Evolutionary conservation across 2,797 vertebrate genomes (phyloP), one percentile per base, ranked within the genome.

Genomic region (Thunnus albacares): DNA sequence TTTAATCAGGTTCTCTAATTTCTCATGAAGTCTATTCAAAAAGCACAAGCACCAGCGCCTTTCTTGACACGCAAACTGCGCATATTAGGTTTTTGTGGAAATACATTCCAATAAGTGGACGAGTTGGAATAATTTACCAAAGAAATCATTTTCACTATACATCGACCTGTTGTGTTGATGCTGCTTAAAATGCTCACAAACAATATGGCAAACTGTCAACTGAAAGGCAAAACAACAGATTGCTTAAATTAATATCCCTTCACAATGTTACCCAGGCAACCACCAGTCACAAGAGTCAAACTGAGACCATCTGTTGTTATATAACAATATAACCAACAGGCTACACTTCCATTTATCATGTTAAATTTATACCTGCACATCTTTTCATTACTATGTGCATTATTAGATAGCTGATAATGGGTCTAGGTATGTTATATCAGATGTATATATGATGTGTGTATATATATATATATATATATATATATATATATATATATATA

Each of bases 1-100:
- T 75, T 69, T 72, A 80, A 69, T 62, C 18, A 33, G 59, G 26
- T 17, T 52, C 43, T 52, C 52, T 49, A 2, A 74, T 75, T 71
- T 74, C 28, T 57, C 18, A 61, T 41, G 62, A 55, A 66, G 26
- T 52, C 41, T 20, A 28, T 56, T 64, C 6, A 43, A 49, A 70
- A 49, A 22, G 38, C 17, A 52, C 58, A 6, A 38, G 15, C 52
- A 53, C 7, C 2, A 26, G 35, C 5, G 18, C 5, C 14, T 73
- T 72, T 35, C 52, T 57, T 62, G 6, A 52, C 28, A 56, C 14
- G 14, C 11, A 62, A 57, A 60, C 6, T 11, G 22, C 14, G 30
- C 9, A 60, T 10, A 22, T 43, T 5, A 49, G 38, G 28, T 51
- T 51, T 20, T 51, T 3, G 5, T 38, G 14, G 26, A 47, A 49